Base-by-base conservation (phyloP, 1,140 invertebrate species). In the Propsilocerus akamusi region DNA sequence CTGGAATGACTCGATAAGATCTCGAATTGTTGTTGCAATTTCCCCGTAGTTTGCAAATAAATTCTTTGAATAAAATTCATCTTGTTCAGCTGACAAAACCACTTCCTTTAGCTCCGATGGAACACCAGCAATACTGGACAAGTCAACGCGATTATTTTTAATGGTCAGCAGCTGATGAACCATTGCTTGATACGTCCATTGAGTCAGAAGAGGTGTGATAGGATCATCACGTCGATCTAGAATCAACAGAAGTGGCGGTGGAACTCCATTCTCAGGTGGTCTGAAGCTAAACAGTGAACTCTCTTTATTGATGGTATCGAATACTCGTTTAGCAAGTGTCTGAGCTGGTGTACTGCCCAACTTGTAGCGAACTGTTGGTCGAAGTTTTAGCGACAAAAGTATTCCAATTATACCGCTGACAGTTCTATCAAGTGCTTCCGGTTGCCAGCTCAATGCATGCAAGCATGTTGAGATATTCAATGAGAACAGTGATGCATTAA, bases 181-280 rank as follows among this genome's bases (percentile, higher is more conserved):
- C 96, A 99, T 99, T 7, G 95, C 95, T 68, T 99, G 95, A 69
- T 99, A 99, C 0, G 95, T 99, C 97, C 97, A 99, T 75, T 93
- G 95, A 71, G 91, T 97, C n/a, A 99, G 66, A 46, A 99, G 66
- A 0, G 96, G 96, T 3, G 97, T 97, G 0, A 99, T 81, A 0
- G 92, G 83, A 74, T 99, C 97, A 65, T 90, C 86, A 58, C 86
- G 72, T 56, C 94, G 72, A 63, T 97, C 94, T 11, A 98, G 60
- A 54, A 98, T 85, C 2, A 98, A 61, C 49, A 98, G 61, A 52
- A 93, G 64, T 2, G 91, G 83, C 4, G 76, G 70, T 0, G 78
- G 69, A 20, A 56, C 55, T 20, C 68, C 63, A 63, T 76, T 78
- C 24, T 80, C 73, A 55, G 80, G 73, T n/a, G 76, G 76, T 28